Base-by-base conservation (phyloP, 2,888 invertebrate genomes). In the Eilema caniola region DNA sequence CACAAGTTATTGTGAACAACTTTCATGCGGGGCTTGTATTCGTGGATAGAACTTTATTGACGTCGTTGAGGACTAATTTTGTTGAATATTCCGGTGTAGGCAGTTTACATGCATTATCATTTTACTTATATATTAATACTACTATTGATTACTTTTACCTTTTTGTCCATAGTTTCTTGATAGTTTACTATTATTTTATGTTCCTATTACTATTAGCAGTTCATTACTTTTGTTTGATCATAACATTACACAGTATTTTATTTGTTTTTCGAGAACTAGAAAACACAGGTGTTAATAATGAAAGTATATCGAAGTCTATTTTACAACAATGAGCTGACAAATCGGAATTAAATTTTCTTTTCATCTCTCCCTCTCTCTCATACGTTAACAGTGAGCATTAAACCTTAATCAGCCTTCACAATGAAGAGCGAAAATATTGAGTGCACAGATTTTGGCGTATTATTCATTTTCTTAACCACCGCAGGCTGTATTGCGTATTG, bases 1-100 rank as follows among this genome's bases (percentile, higher is more conserved):
- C 70, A 67, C 64, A 80, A 87, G 81, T 84, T 86, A 86, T 84
- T 79, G 84, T 82, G 72, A 74, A 77, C 76, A 86, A 85, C 82
- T 86, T 87, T 80, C 75, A 75, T 83, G 77, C 67, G 77, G 73
- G 78, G 77, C 78, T 75, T 73, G 73, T 69, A 67, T 73, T 75
- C 75, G 69, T 72, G 66, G 72, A 74, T 67, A 66, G 66, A 62
- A 72, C 61, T 77, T 80, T 78, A 74, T 67, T 75, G 65, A n/a
- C 57, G 72, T n/a, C 10, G 57, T 61, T 60, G 47, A 63, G 47
- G 69, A 69, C 60, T 53, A 47, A 60, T 31, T 16, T 64, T 28
- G 23, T 16, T n/a, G 69, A 23, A 28, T 28, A 2, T 28, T 28
- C 5, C 28, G 2, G 28, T 28, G 28, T 11, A 5, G 23, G 25